Percentiles rank a stretch among this genome's conserved stretches.
Evolutionary conservation across 2,113 vertebrate species (phyloP).

Genomic region (Promerops cafer): DNA sequence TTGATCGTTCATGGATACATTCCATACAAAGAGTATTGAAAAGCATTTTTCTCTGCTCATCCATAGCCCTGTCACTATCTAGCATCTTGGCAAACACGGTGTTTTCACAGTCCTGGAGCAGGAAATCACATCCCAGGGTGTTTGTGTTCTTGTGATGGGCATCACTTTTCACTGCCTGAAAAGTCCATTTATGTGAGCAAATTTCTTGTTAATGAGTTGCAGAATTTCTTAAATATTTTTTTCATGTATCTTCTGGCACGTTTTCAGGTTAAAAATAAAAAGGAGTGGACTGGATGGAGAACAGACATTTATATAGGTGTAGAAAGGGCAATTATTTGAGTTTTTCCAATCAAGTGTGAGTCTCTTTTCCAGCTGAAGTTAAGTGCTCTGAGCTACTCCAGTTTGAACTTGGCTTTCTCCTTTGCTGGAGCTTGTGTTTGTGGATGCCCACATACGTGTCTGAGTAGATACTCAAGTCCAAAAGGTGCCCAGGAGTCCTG

Average conservation of each 20-base stretch:
- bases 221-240: not conserved
- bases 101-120: not conserved
- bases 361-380: not conserved
- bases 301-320: rapidly evolving
- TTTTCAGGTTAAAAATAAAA: not conserved
- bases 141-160: not conserved
- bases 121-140: not conserved
- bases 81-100: too few species aligned
- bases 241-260: not conserved
- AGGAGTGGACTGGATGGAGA: not conserved
- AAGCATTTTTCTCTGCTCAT: not conserved
- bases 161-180: not conserved
- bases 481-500: not conserved
- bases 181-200: not conserved
- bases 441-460: rapidly evolving
- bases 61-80: not conserved
- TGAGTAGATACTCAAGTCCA: not conserved
- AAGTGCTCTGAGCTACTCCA: not conserved
- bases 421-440: not conserved
- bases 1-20: not conserved
- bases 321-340: not conserved
- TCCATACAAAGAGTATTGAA: not conserved
- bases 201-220: not conserved
- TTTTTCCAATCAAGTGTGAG: not conserved
- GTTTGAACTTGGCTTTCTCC: not conserved